A percentile compares a stretch with the other conserved stretches of the same genome.
Evolutionary conservation across 2,797 vertebrate species (phyloP).

Genomic region (Sebastes trivittatus): DNA sequence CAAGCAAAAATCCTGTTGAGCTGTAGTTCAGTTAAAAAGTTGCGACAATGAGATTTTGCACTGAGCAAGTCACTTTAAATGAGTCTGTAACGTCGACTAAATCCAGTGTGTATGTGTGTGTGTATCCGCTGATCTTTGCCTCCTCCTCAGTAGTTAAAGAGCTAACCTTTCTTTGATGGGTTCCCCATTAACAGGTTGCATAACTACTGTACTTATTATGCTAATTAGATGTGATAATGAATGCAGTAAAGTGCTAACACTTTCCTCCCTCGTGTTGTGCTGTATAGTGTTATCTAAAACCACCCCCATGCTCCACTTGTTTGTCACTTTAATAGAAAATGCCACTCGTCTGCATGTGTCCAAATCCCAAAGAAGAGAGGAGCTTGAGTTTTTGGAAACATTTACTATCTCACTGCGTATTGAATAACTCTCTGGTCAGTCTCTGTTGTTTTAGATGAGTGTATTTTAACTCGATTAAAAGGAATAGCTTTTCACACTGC

Average conservation of each 20-base stretch:
- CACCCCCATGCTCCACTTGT: conserved; percentile 25
- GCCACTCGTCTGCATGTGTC: not conserved
- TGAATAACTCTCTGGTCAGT: too few species aligned
- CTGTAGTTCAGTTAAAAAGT: not conserved
- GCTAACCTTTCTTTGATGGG: conserved; percentile 36
- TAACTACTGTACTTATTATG: conserved; percentile 56
- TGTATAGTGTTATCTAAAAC: conserved; percentile 17
- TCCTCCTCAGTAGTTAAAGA: conserved; percentile 26
- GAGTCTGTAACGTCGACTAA: not conserved
- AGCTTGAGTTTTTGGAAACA: not conserved
- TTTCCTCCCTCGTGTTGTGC: conserved; percentile 32
- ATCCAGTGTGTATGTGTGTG: not conserved
- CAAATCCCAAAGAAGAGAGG: conserved; percentile 13
- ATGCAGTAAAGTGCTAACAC: conserved; percentile 31
- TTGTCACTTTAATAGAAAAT: conserved; percentile 33
- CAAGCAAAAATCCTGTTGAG: not conserved
- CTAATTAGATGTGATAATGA: conserved; percentile 57
- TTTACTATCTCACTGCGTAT: not conserved
- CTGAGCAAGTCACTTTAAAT: not conserved
- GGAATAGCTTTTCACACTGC: too few species aligned
- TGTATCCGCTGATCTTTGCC: conserved; percentile 6
- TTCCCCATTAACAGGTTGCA: conserved; percentile 46
- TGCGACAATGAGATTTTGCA: not conserved
- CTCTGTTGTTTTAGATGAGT: too few species aligned
- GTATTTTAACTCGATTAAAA: too few species aligned